Evolutionary conservation across 2,888 invertebrate genomes (phyloP).

Genomic region (Cataglyphis cursor): DNA sequence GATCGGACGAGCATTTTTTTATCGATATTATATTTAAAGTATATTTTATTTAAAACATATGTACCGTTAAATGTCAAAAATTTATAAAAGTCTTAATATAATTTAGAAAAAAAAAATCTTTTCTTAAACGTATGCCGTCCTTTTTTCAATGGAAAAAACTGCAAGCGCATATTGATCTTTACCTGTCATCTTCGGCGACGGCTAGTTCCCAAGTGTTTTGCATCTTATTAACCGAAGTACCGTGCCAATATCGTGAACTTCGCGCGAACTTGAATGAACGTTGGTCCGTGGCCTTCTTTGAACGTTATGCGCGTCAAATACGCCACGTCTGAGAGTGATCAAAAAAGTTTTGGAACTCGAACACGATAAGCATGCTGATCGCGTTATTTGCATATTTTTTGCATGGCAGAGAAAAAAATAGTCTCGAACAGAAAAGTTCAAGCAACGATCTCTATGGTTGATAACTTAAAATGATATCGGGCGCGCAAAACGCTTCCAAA

Average conservation of each 20-base stretch:
- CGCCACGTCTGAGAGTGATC: slow-evolving; percentile 41
- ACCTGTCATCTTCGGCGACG: slow-evolving; percentile 40
- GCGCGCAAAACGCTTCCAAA: neutral
- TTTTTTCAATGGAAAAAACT: neutral
- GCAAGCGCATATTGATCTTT: slow-evolving; percentile 33
- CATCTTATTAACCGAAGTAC: slow-evolving; percentile 59
- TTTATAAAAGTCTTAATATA: neutral
- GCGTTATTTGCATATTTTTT: slow-evolving; percentile 48
- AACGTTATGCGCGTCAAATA: slow-evolving; percentile 55
- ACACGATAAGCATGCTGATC: slow-evolving; percentile 40
- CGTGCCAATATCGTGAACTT: slow-evolving; percentile 61
- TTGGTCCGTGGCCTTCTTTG: slow-evolving; percentile 21
- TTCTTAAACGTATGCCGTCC: neutral
- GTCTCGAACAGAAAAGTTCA: slow-evolving; percentile 9
- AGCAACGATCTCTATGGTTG: neutral
- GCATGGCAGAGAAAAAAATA: slow-evolving; percentile 6
- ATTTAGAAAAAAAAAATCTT: neutral
- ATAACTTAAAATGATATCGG: neutral
- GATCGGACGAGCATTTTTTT: neutral
- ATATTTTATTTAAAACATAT: neutral
- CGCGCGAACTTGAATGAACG: slow-evolving; percentile 44
- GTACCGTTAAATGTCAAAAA: neutral
- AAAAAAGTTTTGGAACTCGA: slow-evolving; percentile 44
- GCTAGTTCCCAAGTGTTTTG: slow-evolving; percentile 54
- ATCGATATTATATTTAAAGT: neutral